These are phyloP conservation scores for Sminthopsis crassicaudata DNA, from an alignment of 2,113 vertebrate species.

Conservation along the genomic window DNA sequence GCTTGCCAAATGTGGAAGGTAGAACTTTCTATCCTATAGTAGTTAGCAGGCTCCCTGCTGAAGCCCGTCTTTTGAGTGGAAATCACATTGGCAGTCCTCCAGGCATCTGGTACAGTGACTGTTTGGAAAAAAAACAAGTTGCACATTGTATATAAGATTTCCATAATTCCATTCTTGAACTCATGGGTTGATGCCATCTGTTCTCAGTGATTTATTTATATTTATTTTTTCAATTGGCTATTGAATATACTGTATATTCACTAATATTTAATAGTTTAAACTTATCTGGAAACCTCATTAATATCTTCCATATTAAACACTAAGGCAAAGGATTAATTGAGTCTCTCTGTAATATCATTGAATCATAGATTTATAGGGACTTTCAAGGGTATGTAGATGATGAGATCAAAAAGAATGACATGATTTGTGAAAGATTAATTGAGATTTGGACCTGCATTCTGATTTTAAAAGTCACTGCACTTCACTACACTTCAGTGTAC, in stretches of 20 bases:
- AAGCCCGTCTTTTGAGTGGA: not conserved
- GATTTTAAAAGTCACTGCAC: not conserved
- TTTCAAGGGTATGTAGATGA: not conserved
- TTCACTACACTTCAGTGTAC: not conserved
- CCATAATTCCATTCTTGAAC: not conserved
- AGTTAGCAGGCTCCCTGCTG: not conserved
- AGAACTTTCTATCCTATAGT: not conserved
- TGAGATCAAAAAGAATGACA: not conserved
- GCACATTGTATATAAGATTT: constrained; percentile 5
- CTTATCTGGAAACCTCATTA: not conserved
- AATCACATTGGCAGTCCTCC: not conserved
- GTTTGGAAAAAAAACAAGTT: constrained; percentile 13
- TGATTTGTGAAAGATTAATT: not conserved
- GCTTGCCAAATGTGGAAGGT: not conserved
- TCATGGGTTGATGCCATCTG: not conserved
- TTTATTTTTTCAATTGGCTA: constrained; percentile 7
- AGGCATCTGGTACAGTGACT: not conserved
- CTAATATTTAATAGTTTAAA: not conserved
- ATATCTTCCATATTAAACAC: not conserved
- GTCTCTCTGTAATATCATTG: not conserved
- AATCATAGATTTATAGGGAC: not conserved
- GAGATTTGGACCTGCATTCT: not conserved
- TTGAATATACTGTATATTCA: not conserved
- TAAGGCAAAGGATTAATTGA: not conserved
- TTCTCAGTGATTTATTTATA: not conserved